Evolutionary conservation across 2,113 vertebrate species (phyloP).

Genomic region (Glareola pratincola): DNA sequence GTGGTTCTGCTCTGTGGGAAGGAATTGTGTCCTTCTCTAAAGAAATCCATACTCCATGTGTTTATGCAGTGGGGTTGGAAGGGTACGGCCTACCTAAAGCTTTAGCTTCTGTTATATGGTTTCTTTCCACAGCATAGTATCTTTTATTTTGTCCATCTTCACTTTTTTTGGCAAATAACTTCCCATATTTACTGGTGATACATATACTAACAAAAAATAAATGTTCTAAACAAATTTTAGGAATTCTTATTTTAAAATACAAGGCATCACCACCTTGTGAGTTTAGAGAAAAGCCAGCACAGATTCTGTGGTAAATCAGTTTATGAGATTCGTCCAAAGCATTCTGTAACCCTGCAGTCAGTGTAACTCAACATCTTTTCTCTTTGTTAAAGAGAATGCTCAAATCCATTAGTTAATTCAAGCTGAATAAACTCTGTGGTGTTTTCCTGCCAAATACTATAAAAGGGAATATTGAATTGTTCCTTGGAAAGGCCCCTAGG

Average conservation of each 20-base stretch:
- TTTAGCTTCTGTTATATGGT: background rate
- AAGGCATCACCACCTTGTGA: background rate
- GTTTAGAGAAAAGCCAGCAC: background rate
- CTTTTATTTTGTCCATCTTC: background rate
- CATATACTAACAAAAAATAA: background rate
- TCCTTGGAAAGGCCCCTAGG: constrained; percentile 50
- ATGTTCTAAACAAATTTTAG: background rate
- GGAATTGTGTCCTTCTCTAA: background rate
- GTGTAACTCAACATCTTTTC: constrained; percentile 24
- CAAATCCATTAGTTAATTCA: constrained; percentile 65
- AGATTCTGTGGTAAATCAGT: background rate
- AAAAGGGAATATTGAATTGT: constrained; percentile 59
- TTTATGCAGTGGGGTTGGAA: background rate
- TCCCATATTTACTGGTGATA: background rate
- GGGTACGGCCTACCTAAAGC: background rate
- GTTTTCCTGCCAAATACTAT: constrained; percentile 49
- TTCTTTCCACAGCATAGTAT: background rate
- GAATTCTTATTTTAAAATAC: background rate
- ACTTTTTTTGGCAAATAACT: background rate
- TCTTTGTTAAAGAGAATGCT: constrained; percentile 31
- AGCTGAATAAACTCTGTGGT: constrained; percentile 64
- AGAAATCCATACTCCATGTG: rapidly evolving
- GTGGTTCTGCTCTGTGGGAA: background rate
- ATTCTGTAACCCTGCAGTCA: constrained; percentile 15
- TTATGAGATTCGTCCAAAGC: background rate